Percentiles rank a stretch among this genome's conserved stretches.
Conservation (phyloP, 2,888 invertebrate species). For the Aethes cnicana region DNA sequence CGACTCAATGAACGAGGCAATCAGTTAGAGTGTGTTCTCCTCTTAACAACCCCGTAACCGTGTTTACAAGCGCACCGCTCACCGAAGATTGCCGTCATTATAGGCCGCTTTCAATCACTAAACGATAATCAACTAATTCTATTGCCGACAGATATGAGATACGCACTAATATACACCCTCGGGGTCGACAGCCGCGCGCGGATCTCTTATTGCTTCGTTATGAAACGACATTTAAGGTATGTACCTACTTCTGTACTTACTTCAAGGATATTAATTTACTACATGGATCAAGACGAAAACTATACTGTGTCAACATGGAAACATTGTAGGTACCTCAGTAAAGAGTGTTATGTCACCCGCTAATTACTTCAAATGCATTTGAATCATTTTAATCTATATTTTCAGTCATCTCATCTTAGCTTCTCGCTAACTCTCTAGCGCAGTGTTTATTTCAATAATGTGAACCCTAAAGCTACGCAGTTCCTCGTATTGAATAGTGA, state of each 20-base stretch:
- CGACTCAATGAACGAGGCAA: slow-evolving; percentile 67
- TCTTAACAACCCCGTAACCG: slow-evolving; percentile 50
- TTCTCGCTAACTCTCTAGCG: slow-evolving; percentile 1
- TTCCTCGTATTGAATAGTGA: slow-evolving; percentile 1
- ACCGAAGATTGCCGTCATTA: slow-evolving; percentile 29
- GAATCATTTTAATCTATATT: neutral
- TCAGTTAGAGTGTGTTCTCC: slow-evolving; percentile 71
- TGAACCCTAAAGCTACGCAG: neutral
- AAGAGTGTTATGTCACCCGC: neutral
- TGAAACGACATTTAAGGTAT: neutral
- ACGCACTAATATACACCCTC: neutral
- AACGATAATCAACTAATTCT: slow-evolving; percentile 21
- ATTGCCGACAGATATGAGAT: slow-evolving; percentile 1
- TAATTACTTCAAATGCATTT: neutral
- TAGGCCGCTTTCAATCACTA: slow-evolving; percentile 24
- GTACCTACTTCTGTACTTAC: slow-evolving; percentile 4
- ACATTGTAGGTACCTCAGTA: neutral
- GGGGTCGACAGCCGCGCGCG: neutral
- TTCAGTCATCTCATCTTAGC: neutral
- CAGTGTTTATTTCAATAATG: slow-evolving; percentile 4
- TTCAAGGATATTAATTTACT: neutral
- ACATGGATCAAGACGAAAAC: neutral
- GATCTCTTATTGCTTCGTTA: neutral
- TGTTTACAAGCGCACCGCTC: slow-evolving; percentile 45
- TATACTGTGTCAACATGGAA: no score